Evolutionary conservation across 2,888 invertebrate genomes (phyloP), one percentile per base, ranked within the genome.

Genomic region (Tortricodes alternella): DNA sequence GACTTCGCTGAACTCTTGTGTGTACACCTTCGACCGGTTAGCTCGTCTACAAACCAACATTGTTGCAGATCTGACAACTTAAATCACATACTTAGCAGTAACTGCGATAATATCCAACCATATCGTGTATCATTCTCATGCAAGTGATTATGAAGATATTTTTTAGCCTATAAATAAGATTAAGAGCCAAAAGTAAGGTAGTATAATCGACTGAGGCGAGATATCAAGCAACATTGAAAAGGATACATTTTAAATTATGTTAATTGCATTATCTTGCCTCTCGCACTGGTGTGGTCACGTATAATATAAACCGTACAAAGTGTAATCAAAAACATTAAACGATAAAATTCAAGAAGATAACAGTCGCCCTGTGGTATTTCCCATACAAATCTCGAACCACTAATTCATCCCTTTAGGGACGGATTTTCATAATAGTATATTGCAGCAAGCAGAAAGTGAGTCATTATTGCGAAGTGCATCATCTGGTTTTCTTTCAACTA

Each of bases 131-230:
- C n/a, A n/a, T 24, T 27, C 43, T 43, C 16, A n/a, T n/a, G 9
- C 3, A 18, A 2, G 27, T 2, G 27, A 27, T 43, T 27, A 43
- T 29, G 27, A 44, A 29, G 11, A 29, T 18, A 18, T 27, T 44
- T 44, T 29, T 44, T 44, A 18, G 27, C 4, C 29, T 18, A 44
- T 44, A 19, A 44, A 44, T 44, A 44, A 29, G 18, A 44, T 43
- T 34, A 34, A 11, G n/a, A 29, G 29, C 5, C 29, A 29, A 41
- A 11, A 34, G 7, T 15, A 34, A 7, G 2, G 34, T 37, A 7
- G 41, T 24, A 9, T 16, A 44, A 6, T 29, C 8, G 7, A 0
- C 18, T n/a, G 11, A 15, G 16, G 11, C 4, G 13, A 7, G 32
- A n/a, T 32, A 34, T 15, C 7, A 13, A 34, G 34, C 34, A 13